Evolutionary conservation across 2,797 vertebrate genomes (phyloP).

Genomic region (Clarias fuscus): DNA sequence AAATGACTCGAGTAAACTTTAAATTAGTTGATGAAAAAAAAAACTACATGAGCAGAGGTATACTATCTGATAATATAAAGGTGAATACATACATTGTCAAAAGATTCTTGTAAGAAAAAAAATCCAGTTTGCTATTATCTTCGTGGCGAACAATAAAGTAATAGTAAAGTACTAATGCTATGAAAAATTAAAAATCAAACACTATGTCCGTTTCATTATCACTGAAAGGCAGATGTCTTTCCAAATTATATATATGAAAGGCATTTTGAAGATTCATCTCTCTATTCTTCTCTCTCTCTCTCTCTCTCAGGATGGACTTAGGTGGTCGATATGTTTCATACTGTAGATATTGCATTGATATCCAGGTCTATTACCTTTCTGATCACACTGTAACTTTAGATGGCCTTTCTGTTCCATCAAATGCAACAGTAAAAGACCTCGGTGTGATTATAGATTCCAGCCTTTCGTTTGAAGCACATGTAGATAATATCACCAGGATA

Average conservation of each 20-base stretch:
- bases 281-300: neutral
- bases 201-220: neutral
- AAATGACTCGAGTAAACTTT: constrained; percentile 22
- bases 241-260: neutral
- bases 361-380: neutral
- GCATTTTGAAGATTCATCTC: constrained; percentile 18
- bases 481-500: too few species aligned
- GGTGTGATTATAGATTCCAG: too few species aligned
- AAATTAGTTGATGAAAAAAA: neutral
- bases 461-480: too few species aligned
- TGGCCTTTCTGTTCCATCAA: too few species aligned
- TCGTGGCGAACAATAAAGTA: neutral
- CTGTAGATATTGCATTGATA: constrained; percentile 11
- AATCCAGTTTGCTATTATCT: neutral
- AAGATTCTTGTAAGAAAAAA: neutral
- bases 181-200: neutral
- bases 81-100: neutral
- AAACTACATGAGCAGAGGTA: neutral
- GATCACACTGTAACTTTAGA: too few species aligned
- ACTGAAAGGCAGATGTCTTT: too few species aligned
- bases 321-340: constrained; percentile 20
- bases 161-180: neutral
- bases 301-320: neutral
- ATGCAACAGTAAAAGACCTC: too few species aligned
- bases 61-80: neutral